A percentile compares a stretch with the other conserved stretches of the same genome.
phyloP scores from a whole-genome alignment of 2,888 invertebrate genomes.

The Chirona hameri region DNA sequence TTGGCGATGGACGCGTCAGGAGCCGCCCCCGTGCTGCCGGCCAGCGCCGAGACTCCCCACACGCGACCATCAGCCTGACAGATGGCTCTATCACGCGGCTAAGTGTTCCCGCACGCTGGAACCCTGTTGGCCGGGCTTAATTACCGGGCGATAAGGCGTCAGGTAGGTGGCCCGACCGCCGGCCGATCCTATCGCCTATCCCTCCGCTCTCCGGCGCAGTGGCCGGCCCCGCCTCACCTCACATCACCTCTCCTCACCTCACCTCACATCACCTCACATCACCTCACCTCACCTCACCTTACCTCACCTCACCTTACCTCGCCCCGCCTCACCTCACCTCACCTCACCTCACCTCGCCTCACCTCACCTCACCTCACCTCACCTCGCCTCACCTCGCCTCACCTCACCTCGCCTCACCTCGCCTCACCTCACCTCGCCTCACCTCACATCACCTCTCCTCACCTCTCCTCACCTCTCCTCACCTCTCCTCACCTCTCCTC shows the following conservation, averaged over 20 bases:
- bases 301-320: background rate
- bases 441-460: too few relatives aligned
- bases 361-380: background rate
- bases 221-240: background rate
- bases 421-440: background rate
- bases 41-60: background rate
- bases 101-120: background rate
- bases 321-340: background rate
- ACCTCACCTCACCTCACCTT: background rate
- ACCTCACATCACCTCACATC: background rate
- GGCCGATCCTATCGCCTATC: constrained; percentile 9
- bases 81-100: constrained; percentile 5
- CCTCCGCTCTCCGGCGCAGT: background rate
- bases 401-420: background rate
- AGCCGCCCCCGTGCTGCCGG: background rate
- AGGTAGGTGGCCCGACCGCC: background rate
- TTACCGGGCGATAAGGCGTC: background rate
- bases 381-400: background rate
- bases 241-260: background rate
- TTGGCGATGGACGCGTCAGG: background rate
- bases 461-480: background rate
- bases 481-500: background rate
- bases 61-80: constrained; percentile 1
- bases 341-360: background rate
- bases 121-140: background rate